A percentile compares a stretch with the other conserved stretches of the same genome.
phyloP scores from a whole-genome alignment of 92 coral and sea anemone genomes.

The Parazoanthus darwini region DNA sequence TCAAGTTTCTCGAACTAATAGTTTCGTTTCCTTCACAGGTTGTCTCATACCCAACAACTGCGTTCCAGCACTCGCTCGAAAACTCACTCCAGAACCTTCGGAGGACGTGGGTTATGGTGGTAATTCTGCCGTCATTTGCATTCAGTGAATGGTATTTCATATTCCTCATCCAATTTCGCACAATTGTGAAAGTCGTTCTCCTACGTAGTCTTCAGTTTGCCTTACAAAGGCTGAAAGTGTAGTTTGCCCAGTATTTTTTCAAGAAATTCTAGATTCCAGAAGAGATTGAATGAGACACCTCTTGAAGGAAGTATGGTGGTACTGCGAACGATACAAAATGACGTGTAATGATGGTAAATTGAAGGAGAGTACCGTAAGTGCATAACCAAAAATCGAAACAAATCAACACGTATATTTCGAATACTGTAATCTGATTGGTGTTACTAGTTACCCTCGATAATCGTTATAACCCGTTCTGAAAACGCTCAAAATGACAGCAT shows the following conservation, averaged over 20 bases:
- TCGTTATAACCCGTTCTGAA: not conserved
- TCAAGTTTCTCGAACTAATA: not conserved
- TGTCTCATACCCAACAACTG: constrained; percentile 94
- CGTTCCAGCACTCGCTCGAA: constrained; percentile 79
- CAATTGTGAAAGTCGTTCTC: constrained; percentile 1
- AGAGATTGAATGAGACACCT: not conserved
- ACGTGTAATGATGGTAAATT: not conserved
- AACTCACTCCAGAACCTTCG: constrained; percentile 62
- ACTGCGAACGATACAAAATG: not conserved
- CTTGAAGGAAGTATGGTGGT: not conserved
- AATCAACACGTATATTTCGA: not conserved
- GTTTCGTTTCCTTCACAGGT: constrained; percentile 52
- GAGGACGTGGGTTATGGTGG: constrained; percentile 34
- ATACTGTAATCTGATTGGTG: not conserved
- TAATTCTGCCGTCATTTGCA: constrained; percentile 12
- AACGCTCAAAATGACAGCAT: no score
- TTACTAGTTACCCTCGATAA: no score
- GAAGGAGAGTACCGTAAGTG: not conserved
- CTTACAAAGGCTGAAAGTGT: not conserved
- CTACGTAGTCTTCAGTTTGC: not conserved
- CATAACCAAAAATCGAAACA: not conserved
- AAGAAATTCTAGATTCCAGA: not conserved
- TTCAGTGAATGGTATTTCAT: constrained; percentile 6
- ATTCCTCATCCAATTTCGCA: not conserved
- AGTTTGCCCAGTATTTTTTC: not conserved